Base-by-base conservation (phyloP, 2,113 vertebrate genomes). In the Delphinus delphis region DNA sequence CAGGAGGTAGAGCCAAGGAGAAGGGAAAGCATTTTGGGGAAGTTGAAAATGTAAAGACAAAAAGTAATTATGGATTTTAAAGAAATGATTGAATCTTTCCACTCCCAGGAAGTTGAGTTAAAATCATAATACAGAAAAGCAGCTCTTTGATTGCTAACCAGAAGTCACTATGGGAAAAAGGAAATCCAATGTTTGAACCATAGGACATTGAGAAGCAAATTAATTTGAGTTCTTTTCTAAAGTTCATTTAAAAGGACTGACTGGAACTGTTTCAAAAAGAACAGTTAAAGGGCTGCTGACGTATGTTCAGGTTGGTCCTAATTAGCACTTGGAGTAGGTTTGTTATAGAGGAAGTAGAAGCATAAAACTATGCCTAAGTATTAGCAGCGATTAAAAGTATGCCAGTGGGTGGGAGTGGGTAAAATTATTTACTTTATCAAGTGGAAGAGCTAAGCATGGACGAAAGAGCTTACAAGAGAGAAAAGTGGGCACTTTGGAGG, bases 171-270 rank as follows among this genome's bases (percentile, higher is more conserved):
- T 58, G 88, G 53, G 60, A 58, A 77, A 28, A 92, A 95, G 85
- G 62, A 93, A 97, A 93, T 95, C 93, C 79, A 95, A 93, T 89
- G 93, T 95, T 93, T 91, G 94, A 96, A 96, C 93, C 92, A 83
- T 79, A 67, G 96, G 96, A 97, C 76, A 82, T 4, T 92, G 88
- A 95, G 81, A 93, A 97, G 90, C 53, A 97, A 97, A 97, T 97
- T 95, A 98, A 97, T 95, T 93, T 97, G 91, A 97, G 93, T 92
- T 97, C 95, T 93, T 97, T 98, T 94, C 94, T 97, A 92, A 97
- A 96, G 84, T 97, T 96, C 84, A 82, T 95, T 97, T 97, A 95
- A 96, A 92, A 97, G 95, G 41, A 73, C 96, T 96, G 95, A 97
- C 95, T 96, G 96, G 95, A 97, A 92, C 50, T 1, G 0, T 97